phyloP scores from a whole-genome alignment of 1,140 invertebrate genomes.

The Bemisia tabaci region DNA sequence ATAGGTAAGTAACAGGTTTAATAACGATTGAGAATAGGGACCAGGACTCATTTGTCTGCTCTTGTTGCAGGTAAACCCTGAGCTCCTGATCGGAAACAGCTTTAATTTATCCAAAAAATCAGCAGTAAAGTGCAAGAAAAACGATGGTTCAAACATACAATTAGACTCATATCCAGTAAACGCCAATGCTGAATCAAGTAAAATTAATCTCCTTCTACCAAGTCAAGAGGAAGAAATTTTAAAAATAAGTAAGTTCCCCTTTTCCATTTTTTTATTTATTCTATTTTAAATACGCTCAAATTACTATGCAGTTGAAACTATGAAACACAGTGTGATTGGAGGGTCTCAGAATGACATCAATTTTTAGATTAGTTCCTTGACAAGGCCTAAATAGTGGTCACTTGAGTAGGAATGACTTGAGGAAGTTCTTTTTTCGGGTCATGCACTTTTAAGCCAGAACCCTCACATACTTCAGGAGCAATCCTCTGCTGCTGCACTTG shows the following conservation, averaged over 20 bases:
- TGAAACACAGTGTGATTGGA: too few species aligned
- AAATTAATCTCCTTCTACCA: not conserved
- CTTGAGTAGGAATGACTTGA: too few species aligned
- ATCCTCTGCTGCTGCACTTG: too few species aligned
- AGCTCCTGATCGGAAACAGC: not conserved
- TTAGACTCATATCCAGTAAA: not conserved
- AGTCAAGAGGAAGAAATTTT: not conserved
- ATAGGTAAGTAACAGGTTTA: not conserved
- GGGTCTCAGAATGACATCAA: too few species aligned
- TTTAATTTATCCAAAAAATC: not conserved
- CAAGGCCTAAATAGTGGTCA: too few species aligned
- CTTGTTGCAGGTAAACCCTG: not conserved
- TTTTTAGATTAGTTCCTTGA: not conserved
- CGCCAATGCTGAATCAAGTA: not conserved
- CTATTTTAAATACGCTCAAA: not conserved
- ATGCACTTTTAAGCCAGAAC: not conserved
- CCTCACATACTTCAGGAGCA: too few species aligned
- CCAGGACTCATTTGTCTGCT: not conserved
- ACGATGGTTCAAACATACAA: not conserved
- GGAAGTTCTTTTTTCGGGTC: not conserved
- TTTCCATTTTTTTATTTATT: not conserved
- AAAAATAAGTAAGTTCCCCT: not conserved
- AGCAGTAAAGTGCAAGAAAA: not conserved
- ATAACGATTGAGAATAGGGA: not conserved
- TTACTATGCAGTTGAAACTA: not conserved